phyloP scores from a whole-genome alignment of 1,140 invertebrate genomes.

The Asbolus verrucosus region DNA sequence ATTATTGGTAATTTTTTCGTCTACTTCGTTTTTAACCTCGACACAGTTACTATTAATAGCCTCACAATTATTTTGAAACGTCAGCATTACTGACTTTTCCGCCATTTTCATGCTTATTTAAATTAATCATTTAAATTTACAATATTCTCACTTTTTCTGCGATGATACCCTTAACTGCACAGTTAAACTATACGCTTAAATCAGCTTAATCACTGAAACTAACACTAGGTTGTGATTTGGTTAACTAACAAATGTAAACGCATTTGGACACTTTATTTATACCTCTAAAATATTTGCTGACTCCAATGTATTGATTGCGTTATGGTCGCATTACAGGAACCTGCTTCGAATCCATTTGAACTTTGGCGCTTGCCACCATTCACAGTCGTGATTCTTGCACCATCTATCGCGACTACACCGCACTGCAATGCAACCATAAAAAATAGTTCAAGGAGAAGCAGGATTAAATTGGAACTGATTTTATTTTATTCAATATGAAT shows the following conservation, averaged over 20 bases:
- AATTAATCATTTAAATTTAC: constrained; percentile 28
- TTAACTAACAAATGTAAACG: constrained; percentile 29
- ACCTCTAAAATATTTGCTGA: constrained; percentile 44
- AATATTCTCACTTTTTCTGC: neutral
- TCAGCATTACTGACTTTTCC: constrained; percentile 46
- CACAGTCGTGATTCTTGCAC: neutral
- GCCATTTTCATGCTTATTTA: constrained; percentile 50
- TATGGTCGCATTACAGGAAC: constrained; percentile 22
- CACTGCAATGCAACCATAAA: neutral
- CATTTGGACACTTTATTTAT: constrained; percentile 42
- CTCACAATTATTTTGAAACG: constrained; percentile 51
- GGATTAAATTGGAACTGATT: constrained; percentile 28
- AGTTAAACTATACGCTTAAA: neutral
- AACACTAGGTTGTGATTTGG: constrained; percentile 28
- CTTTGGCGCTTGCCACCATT: constrained; percentile 41
- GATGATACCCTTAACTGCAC: neutral
- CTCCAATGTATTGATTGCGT: constrained; percentile 44
- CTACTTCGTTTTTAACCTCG: constrained; percentile 42
- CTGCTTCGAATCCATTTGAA: constrained; percentile 45
- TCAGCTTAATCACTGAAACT: neutral
- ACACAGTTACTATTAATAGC: constrained; percentile 53
- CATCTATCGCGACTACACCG: neutral
- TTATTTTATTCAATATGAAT: constrained; percentile 25
- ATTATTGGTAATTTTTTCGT: constrained; percentile 40
- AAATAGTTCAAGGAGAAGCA: constrained; percentile 37